phyloP scores from a whole-genome alignment of 2,888 invertebrate genomes.

The Agriopis aurantiaria region DNA sequence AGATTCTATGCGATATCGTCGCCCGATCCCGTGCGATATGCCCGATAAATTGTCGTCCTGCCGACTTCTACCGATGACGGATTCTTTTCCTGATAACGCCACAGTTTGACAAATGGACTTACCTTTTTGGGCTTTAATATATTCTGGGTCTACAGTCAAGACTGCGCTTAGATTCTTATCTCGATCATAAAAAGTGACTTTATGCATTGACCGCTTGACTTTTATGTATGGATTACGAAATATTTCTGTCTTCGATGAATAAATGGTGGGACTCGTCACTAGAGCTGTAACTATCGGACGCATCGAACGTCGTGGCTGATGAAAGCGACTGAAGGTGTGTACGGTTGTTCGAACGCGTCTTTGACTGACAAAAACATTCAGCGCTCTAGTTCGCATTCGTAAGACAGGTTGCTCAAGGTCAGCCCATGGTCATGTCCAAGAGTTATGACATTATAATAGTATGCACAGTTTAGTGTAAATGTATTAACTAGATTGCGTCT shows the following conservation, averaged over 20 bases:
- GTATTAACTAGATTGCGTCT: too few relatives aligned
- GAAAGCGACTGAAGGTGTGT: too few relatives aligned
- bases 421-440: too few relatives aligned
- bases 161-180: constrained; percentile 74
- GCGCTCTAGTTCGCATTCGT: too few relatives aligned
- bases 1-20: constrained; percentile 56
- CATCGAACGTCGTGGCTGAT: too few relatives aligned
- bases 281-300: too few relatives aligned
- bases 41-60: constrained; percentile 69
- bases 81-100: constrained; percentile 77
- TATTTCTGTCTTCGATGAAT: constrained; percentile 16
- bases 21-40: constrained; percentile 76
- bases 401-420: too few relatives aligned
- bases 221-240: constrained; percentile 43
- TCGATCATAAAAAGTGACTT: constrained; percentile 34
- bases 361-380: too few relatives aligned
- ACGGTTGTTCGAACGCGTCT: too few relatives aligned
- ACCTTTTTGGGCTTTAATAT: constrained; percentile 71
- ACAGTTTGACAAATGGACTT: constrained; percentile 82
- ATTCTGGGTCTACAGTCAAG: constrained; percentile 56
- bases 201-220: constrained; percentile 43
- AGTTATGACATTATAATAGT: too few relatives aligned
- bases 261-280: background rate
- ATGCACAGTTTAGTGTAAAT: too few relatives aligned
- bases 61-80: constrained; percentile 73